Evolutionary conservation across 2,113 vertebrate genomes (phyloP).

Genomic region (Daphoenositta chrysoptera): DNA sequence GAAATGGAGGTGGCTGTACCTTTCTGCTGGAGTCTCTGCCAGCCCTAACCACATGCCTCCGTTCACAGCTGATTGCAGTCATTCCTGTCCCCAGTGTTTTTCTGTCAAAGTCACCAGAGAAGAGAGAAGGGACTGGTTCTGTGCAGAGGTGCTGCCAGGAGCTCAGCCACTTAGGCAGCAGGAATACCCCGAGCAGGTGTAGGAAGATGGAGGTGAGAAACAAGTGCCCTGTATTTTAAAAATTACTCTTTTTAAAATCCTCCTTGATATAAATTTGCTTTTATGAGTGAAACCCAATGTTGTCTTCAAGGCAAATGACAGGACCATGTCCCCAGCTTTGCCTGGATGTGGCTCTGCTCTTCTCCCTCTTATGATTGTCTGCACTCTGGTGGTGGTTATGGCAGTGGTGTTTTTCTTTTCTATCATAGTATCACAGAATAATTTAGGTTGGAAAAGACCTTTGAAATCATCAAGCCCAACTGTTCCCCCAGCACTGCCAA

Average conservation of each 20-base stretch:
- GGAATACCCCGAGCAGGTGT: neutral
- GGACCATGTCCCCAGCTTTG: accelerated
- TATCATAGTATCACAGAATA: neutral
- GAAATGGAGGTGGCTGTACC: neutral
- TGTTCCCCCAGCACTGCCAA: neutral
- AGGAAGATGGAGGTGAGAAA: neutral
- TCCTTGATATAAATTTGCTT: neutral
- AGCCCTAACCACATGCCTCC: neutral
- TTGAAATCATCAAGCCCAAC: neutral
- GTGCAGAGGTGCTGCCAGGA: neutral
- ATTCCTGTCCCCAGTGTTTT: neutral
- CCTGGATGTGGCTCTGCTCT: neutral
- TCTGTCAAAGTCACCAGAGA: neutral
- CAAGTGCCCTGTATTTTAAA: neutral
- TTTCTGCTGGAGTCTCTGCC: neutral
- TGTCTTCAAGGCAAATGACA: neutral
- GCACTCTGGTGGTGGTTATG: neutral
- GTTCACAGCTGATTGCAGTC: neutral
- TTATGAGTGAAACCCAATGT: neutral
- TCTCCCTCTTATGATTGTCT: neutral
- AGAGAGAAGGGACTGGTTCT: neutral
- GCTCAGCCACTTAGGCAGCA: neutral
- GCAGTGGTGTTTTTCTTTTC: neutral
- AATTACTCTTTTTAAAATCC: neutral
- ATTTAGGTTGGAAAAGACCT: neutral